Base-by-base conservation (phyloP, 2,888 invertebrate genomes). In the Mycalesis mineus region DNA sequence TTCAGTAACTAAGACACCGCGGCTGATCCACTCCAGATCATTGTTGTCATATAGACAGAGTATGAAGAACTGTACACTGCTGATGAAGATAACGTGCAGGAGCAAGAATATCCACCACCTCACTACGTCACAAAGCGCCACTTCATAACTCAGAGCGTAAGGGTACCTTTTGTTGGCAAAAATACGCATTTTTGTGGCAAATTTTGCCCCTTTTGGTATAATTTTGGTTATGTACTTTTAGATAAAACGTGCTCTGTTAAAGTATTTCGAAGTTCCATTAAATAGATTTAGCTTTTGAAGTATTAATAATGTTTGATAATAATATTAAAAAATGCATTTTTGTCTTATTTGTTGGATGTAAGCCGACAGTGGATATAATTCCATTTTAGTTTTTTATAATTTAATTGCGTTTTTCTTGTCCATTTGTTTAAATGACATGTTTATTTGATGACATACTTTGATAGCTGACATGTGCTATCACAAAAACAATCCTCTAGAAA, bases 51-150 rank as follows among this genome's bases (percentile, higher is more conserved):
- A 66, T 0, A 75, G 8, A 29, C 67, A 63, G 13, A 80, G 52
- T 48, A 84, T 68, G 0, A 80, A 44, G 57, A 77, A 84, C 62
- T 82, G 78, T 0, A 77, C 60, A 1, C 64, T 63, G 29, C 66
- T 68, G 81, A 86, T 86, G 0, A 85, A 7, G 1, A 80, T 28
- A 7, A 84, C 71, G 42, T 80, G 74, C 0, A 78, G 3, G 0
- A 73, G 4, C 1, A 82, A 65, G 6, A 73, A 74, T 0, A 71
- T 45, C 3, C 72, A 60, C 76, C 76, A 83, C 61, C 62, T 69
- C 2, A 75, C 8, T 0, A 77, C 53, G 15, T 81, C 84, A 1
- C 74, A 57, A 0, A 77, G 3, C 2, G 80, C 74, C 0, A 77
- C 62, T 40, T 78, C 68, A 15, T 81, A 71, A 1, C 67, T 67